Evolutionary conservation across 2,888 invertebrate genomes (phyloP), one percentile per base, ranked within the genome.

Genomic region (Dorcus parallelipipedus): DNA sequence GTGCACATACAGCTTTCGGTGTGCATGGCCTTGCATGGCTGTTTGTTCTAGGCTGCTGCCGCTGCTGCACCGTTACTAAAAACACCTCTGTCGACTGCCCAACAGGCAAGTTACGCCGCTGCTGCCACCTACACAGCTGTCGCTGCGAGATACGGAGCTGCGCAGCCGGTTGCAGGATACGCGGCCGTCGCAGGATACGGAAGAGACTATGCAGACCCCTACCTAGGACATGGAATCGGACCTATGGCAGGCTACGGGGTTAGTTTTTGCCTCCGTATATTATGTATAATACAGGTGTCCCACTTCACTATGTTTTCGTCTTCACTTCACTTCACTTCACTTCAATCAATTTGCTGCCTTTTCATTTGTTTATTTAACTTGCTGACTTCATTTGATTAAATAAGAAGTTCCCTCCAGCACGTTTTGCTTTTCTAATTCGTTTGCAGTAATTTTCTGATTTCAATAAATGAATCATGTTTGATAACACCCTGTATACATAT

Each of bases 221-320:
- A 95, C 82, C 83, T 97, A 76, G 94, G 92, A 69, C 96, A 96
- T 82, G 90, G 95, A 66, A 95, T 97, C 78, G 97, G 97, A 76
- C 97, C 97, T 71, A 92, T 97, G 73, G 91, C 97, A 69, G 95
- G 96, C 76, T 97, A 97, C 81, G 96, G 95, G 87, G 96, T 97
- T 86, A 88, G 87, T 33, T 3, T 33, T 33, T 7, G 26, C 26
- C 7, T 33, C 5, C 77, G 66, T 1, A 14, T 14, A 14, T 14
- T 14, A 14, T 5, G 26, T 33, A 33, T 4, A 6, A 33, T 33
- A 33, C 26, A 33, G 26, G 26, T 33, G 26, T 33, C 26, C 26
- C 26, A 33, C 26, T 33, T 33, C 3, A 5, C 26, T 33, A 7
- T 33, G 54, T 47, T 45, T 51, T n/a, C 41, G 10, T 10, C 9